These are phyloP conservation scores for Paraplagusia blochii DNA, from an alignment of 2,113 vertebrate genomes.

Conservation along the genomic window DNA sequence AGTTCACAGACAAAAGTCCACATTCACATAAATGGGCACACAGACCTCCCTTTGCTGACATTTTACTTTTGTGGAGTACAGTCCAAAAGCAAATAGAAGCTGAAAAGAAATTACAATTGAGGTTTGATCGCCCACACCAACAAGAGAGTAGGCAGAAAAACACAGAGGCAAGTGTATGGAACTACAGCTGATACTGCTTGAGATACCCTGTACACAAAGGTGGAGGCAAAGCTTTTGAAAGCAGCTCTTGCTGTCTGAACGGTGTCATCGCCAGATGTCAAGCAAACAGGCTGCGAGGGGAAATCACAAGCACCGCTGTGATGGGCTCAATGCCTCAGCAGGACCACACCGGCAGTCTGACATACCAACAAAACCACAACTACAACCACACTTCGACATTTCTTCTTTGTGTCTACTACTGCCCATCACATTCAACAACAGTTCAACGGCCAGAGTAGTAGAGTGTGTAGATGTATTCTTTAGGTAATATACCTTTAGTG, in stretches of 20 bases:
- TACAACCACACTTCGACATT: neutral
- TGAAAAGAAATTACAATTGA: constrained; percentile 17
- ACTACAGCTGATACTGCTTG: constrained; percentile 43
- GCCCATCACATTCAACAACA: constrained; percentile 4
- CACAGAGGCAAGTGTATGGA: constrained; percentile 30
- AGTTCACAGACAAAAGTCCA: constrained; percentile 34
- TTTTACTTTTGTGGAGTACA: constrained; percentile 5
- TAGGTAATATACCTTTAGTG: no score
- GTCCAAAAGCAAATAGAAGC: constrained; percentile 7
- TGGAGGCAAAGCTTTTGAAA: constrained; percentile 20
- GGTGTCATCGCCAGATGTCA: constrained; percentile 13
- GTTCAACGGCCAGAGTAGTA: no score
- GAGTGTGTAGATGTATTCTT: no score
- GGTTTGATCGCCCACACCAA: constrained; percentile 1
- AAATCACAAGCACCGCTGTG: constrained; percentile 22
- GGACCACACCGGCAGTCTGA: constrained; percentile 9
- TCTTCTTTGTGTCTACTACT: neutral
- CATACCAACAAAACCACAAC: neutral
- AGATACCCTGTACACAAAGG: constrained; percentile 32
- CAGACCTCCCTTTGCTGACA: constrained; percentile 6
- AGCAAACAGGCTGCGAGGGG: constrained; percentile 24
- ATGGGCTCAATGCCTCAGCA: constrained; percentile 6
- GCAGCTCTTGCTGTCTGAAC: constrained; percentile 26
- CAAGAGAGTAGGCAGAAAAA: constrained; percentile 17
- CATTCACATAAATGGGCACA: constrained; percentile 24